These are phyloP conservation scores for Drosophila pachea DNA, from an alignment of 1,140 invertebrate genomes.

Conservation along the genomic window DNA sequence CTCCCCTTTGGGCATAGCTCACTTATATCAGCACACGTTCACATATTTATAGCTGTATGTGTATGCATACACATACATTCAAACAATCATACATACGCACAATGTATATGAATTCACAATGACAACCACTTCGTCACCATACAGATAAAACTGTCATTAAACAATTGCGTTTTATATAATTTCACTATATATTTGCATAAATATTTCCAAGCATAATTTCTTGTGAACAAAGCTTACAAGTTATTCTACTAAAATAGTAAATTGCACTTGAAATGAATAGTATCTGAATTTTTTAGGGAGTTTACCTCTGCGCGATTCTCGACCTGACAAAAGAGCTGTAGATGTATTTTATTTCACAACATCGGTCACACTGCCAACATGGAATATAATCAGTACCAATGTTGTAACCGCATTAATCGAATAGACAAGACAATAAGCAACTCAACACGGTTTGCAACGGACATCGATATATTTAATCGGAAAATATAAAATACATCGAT, in stretches of 20 bases:
- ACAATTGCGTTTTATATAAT: constrained; percentile 71
- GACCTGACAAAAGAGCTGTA: constrained; percentile 47
- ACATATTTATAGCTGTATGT: constrained; percentile 29
- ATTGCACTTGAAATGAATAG: constrained; percentile 50
- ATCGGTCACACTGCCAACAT: constrained; percentile 9
- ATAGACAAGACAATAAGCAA: not conserved
- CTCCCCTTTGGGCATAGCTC: constrained; percentile 48
- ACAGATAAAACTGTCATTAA: constrained; percentile 68
- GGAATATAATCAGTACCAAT: not conserved
- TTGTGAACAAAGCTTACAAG: constrained; percentile 37
- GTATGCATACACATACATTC: constrained; percentile 19
- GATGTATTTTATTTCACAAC: constrained; percentile 16
- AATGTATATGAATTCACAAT: constrained; percentile 62
- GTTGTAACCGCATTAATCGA: constrained; percentile 10
- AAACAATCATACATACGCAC: constrained; percentile 38
- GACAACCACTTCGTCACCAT: constrained; percentile 74
- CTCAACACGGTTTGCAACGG: not conserved
- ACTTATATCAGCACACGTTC: constrained; percentile 70
- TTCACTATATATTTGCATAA: constrained; percentile 56
- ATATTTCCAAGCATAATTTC: constrained; percentile 52
- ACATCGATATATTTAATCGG: constrained; percentile 12
- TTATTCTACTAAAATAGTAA: constrained; percentile 38
- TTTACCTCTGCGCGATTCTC: constrained; percentile 39
- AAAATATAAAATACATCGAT: constrained; percentile 20
- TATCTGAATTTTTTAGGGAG: constrained; percentile 52